Evolutionary conservation across 2,888 invertebrate species (phyloP).

Genomic region (Parascotia fuliginaria): DNA sequence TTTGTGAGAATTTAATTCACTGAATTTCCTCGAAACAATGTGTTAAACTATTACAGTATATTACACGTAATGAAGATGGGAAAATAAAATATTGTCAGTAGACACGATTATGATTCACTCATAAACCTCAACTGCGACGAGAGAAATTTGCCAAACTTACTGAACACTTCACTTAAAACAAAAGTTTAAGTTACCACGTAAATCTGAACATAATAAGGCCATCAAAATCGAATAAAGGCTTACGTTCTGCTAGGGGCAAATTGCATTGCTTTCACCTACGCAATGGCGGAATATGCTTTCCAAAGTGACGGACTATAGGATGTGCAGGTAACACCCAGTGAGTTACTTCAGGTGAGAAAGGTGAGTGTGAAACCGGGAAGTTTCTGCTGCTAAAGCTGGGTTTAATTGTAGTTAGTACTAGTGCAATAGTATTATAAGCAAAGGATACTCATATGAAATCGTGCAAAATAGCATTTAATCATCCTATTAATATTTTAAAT

Average conservation of each 20-base stretch:
- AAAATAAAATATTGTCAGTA: too few species aligned
- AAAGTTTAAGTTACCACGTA: constrained; percentile 6
- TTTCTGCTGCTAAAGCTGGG: neutral
- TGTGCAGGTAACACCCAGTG: constrained; percentile 23
- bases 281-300: constrained; percentile 44
- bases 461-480: too few species aligned
- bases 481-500: too few species aligned
- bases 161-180: constrained; percentile 1
- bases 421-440: too few species aligned
- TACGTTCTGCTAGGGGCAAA: constrained; percentile 46
- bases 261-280: constrained; percentile 60
- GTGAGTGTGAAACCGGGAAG: neutral
- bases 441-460: too few species aligned
- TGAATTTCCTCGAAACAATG: too few species aligned
- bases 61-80: too few species aligned
- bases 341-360: constrained; percentile 22
- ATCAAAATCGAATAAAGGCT: constrained; percentile 47
- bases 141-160: constrained; percentile 14
- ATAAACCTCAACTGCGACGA: constrained; percentile 1
- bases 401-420: too few species aligned
- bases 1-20: too few species aligned
- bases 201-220: constrained; percentile 30
- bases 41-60: too few species aligned
- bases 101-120: too few species aligned
- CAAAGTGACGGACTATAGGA: constrained; percentile 35